Conservation (phyloP, 2,888 invertebrate species). For the Drosophila neutralis region DNA sequence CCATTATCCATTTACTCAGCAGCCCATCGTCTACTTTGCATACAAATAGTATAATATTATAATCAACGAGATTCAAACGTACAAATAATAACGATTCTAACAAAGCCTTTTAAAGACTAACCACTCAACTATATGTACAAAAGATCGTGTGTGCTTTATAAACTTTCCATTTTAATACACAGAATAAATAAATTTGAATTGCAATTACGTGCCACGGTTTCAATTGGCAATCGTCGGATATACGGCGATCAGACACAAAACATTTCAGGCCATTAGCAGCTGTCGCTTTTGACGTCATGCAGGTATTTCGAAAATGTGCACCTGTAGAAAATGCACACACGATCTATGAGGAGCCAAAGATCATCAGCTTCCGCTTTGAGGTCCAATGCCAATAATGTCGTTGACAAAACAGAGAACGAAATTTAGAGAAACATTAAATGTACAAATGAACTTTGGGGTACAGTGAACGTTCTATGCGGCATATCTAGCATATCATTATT, state of each 20-base stretch:
- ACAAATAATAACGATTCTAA: conserved; percentile 42
- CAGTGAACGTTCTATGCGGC: conserved; percentile 7
- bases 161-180: conserved; percentile 59
- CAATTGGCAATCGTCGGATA: conserved; percentile 45
- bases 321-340: conserved; percentile 50
- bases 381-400: conserved; percentile 47
- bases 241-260: conserved; percentile 48
- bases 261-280: conserved; percentile 70
- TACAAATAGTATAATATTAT: conserved; percentile 34
- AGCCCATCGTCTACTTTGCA: conserved; percentile 23
- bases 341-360: conserved; percentile 27
- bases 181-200: conserved; percentile 54
- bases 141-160: conserved; percentile 19
- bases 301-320: conserved; percentile 64
- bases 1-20: not conserved
- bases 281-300: conserved; percentile 56
- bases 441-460: conserved; percentile 1
- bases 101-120: conserved; percentile 36
- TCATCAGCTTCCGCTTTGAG: conserved; percentile 55
- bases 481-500: not conserved
- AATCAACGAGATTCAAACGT: conserved; percentile 31
- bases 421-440: not conserved
- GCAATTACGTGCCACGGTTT: conserved; percentile 57
- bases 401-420: conserved; percentile 7
- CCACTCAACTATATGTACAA: conserved; percentile 13